phyloP scores from a whole-genome alignment of 2,113 vertebrate genomes.

The Chrysemys picta region DNA sequence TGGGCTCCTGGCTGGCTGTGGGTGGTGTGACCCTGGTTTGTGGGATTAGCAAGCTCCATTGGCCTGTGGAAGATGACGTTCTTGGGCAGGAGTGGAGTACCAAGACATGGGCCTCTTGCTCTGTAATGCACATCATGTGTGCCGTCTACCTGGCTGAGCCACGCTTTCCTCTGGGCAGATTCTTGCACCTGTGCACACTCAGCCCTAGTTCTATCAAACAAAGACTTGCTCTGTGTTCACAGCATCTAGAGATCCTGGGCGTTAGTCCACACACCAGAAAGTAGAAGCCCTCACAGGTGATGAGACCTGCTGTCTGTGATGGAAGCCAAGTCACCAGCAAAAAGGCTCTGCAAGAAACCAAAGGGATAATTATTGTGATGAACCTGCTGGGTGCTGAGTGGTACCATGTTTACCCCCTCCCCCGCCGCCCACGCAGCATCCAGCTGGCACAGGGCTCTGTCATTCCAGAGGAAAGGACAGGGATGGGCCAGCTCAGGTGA shows the following conservation, averaged over 20 bases:
- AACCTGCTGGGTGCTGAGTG: no score
- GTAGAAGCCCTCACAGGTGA: background rate
- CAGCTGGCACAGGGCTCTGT: no score
- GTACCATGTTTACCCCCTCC: no score
- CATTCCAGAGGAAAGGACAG: no score
- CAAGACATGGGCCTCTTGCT: background rate
- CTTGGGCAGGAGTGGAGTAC: rapidly evolving
- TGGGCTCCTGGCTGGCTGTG: rapidly evolving
- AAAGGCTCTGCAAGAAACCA: no score
- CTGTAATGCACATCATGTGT: no score
- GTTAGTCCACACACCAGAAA: background rate
- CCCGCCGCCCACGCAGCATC: no score
- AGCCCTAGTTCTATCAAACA: background rate
- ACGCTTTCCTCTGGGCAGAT: no score
- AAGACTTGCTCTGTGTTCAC: background rate
- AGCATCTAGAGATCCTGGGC: background rate
- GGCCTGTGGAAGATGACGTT: background rate
- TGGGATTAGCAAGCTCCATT: background rate
- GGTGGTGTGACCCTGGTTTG: rapidly evolving
- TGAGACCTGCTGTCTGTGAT: background rate
- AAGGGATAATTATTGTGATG: no score
- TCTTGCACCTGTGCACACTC: background rate
- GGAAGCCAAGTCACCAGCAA: background rate
- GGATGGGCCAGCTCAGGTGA: no score
- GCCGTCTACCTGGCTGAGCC: background rate